A percentile compares a stretch with the other conserved stretches of the same genome.
Conservation (phyloP, 2,888 invertebrate genomes). For the Minunthozetes semirufus region DNA sequence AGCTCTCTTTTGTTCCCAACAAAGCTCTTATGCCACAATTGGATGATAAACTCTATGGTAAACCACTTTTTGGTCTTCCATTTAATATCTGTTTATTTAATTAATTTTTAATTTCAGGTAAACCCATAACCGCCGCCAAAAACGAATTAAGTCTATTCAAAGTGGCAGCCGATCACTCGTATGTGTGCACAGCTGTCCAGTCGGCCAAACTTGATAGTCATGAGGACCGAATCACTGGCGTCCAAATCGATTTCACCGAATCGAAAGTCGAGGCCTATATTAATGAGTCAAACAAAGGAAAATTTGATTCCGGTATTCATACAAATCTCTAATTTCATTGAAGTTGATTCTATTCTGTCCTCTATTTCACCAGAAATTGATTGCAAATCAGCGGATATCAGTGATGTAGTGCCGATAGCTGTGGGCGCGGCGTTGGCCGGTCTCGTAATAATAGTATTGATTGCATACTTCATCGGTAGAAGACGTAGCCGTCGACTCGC, state of each 20-base stretch:
- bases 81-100: neutral
- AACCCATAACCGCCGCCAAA: neutral
- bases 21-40: neutral
- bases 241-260: constrained; percentile 34
- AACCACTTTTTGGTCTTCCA: neutral
- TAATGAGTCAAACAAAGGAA: constrained; percentile 2
- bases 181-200: constrained; percentile 59
- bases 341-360: neutral
- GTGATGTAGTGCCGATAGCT: constrained; percentile 91
- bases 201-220: constrained; percentile 57
- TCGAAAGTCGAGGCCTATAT: constrained; percentile 29
- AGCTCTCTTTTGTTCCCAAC: neutral
- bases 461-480: constrained; percentile 86
- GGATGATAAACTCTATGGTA: neutral
- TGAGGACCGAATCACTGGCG: constrained; percentile 6
- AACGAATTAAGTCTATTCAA: constrained; percentile 50
- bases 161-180: constrained; percentile 61
- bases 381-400: constrained; percentile 43
- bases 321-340: neutral
- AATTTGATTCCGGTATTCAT: constrained; percentile 28
- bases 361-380: neutral
- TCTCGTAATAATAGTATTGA: constrained; percentile 80
- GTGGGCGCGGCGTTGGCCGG: constrained; percentile 88
- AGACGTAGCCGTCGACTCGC: constrained; percentile 68
- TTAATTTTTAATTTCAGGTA: neutral